Conservation (phyloP, 1,140 invertebrate genomes). For the Tetramorium alpestre region DNA sequence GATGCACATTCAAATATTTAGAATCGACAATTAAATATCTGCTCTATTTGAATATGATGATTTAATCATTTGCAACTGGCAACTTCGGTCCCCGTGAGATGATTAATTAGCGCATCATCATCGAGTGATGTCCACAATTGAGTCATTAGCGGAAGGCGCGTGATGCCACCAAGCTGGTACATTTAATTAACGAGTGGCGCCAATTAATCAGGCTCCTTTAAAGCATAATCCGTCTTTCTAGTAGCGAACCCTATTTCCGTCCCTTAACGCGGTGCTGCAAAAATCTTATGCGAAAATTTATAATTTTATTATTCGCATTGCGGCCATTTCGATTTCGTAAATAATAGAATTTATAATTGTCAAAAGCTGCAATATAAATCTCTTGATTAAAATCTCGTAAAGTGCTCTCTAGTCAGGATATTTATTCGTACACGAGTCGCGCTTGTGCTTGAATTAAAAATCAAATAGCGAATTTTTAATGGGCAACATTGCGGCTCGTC, state of each 20-base stretch:
- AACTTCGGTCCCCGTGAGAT: background rate
- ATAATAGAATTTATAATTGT: background rate
- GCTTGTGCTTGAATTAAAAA: background rate
- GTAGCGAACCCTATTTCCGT: background rate
- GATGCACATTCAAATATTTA: background rate
- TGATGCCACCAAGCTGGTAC: slow-evolving; percentile 57
- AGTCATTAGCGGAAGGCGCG: slow-evolving; percentile 66
- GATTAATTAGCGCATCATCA: slow-evolving; percentile 62
- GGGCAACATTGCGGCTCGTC: background rate
- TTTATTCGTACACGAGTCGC: slow-evolving; percentile 43
- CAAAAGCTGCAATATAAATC: slow-evolving; percentile 10
- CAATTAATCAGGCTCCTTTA: slow-evolving; percentile 75
- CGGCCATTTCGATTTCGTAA: background rate
- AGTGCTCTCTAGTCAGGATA: background rate
- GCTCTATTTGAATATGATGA: background rate
- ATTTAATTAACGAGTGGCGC: slow-evolving; percentile 71
- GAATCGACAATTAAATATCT: background rate
- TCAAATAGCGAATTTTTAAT: slow-evolving; percentile 37
- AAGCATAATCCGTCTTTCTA: slow-evolving; percentile 67
- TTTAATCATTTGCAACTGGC: slow-evolving; percentile 53
- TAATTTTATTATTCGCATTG: background rate
- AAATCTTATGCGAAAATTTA: slow-evolving; percentile 44
- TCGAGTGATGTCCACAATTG: slow-evolving; percentile 60
- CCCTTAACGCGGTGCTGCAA: background rate
- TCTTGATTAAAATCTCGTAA: background rate